A percentile compares a stretch with the other conserved stretches of the same genome.
phyloP scores from a whole-genome alignment of 2,113 vertebrate genomes.

The human region DNA sequence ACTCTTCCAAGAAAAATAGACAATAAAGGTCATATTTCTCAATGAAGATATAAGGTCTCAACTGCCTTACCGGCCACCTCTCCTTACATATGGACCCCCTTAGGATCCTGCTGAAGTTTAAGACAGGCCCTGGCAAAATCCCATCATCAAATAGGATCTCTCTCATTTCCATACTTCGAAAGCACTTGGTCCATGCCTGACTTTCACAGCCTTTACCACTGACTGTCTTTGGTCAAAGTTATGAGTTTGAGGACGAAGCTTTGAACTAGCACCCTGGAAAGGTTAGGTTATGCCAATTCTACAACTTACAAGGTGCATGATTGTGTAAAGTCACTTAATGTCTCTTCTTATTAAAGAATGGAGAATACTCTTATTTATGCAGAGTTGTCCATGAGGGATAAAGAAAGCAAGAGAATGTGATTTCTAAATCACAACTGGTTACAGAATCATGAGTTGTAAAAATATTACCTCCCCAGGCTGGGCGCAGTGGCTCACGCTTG shows the following conservation, averaged over 20 bases:
- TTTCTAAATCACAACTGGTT: not conserved
- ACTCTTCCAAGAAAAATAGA: not conserved
- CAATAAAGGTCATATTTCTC: not conserved
- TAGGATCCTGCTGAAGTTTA: not conserved
- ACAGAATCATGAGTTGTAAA: not conserved
- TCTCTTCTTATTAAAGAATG: not conserved
- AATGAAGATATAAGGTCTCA: not conserved
- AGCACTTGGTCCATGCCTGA: not conserved
- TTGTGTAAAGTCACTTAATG: conserved; percentile 2
- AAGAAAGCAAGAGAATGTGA: not conserved
- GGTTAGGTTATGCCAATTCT: not conserved
- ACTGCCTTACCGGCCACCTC: too few species aligned
- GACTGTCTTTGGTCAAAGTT: not conserved
- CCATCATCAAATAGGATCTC: not conserved
- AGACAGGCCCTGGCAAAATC: not conserved
- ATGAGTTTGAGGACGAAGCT: not conserved
- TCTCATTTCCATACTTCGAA: not conserved
- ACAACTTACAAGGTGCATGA: not conserved
- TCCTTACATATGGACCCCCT: too few species aligned
- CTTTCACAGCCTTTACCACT: not conserved
- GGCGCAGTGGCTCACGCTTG: too few species aligned
- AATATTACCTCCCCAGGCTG: not conserved
- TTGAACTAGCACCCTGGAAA: not conserved
- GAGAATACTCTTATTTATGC: not conserved
- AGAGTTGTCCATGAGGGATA: not conserved